Percentiles rank a stretch among this genome's conserved stretches.
Evolutionary conservation across 2,797 vertebrate species (phyloP).

Genomic region (Spinus olivaceus): DNA sequence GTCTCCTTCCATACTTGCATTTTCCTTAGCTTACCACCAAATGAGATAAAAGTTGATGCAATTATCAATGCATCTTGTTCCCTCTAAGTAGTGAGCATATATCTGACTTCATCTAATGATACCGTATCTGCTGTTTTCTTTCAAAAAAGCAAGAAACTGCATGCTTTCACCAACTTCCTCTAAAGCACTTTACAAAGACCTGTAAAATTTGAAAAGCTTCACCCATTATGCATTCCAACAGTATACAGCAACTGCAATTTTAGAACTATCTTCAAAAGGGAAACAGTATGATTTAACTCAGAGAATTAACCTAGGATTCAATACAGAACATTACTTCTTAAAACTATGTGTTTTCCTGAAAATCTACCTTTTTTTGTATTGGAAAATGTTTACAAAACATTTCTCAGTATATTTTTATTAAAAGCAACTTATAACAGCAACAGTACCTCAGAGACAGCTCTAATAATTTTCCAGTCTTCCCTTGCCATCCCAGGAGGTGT

Average conservation of each 20-base stretch:
- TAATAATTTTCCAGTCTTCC: conserved; percentile 96
- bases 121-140: not conserved
- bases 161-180: not conserved
- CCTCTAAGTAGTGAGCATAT: not conserved
- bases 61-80: not conserved
- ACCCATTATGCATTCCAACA: not conserved
- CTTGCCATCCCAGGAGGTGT: conserved; percentile 91
- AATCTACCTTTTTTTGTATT: not conserved
- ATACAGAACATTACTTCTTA: not conserved
- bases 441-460: conserved; percentile 92
- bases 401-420: not conserved
- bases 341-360: not conserved
- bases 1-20: not conserved
- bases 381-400: not conserved
- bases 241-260: not conserved
- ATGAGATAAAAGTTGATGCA: not conserved
- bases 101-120: not conserved
- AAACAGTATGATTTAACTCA: not conserved
- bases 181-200: not conserved
- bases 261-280: not conserved
- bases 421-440: not conserved
- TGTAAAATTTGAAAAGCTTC: not conserved
- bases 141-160: not conserved
- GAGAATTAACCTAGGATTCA: not conserved
- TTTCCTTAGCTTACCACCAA: not conserved